Conservation (phyloP, 1,140 invertebrate genomes). For the Uloborus diversus region DNA sequence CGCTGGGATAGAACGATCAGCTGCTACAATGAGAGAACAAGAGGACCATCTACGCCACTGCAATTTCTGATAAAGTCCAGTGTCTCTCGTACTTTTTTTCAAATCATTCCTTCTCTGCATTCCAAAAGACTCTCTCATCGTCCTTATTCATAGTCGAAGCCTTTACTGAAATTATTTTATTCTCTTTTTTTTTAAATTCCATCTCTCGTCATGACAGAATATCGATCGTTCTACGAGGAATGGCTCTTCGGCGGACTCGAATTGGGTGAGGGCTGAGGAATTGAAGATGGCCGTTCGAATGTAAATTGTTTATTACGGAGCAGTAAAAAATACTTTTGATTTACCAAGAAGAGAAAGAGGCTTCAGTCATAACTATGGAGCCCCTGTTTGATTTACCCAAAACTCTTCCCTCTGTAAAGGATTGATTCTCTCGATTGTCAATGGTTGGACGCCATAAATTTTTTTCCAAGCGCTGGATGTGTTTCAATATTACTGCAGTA, state of each 20-base stretch:
- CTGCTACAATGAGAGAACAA: too few relatives aligned
- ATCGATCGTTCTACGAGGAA: not conserved
- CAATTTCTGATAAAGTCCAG: not conserved
- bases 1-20: not conserved
- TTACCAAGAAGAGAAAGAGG: too few relatives aligned
- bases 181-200: not conserved
- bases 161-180: too few relatives aligned
- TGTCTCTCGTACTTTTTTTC: not conserved
- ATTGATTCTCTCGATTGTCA: too few relatives aligned
- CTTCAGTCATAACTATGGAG: too few relatives aligned
- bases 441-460: too few relatives aligned
- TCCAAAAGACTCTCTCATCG: not conserved
- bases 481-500: too few relatives aligned
- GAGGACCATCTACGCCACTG: not conserved
- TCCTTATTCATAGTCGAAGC: not conserved
- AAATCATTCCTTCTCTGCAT: not conserved
- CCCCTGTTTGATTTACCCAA: too few relatives aligned
- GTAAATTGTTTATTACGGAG: too few relatives aligned
- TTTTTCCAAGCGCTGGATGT: too few relatives aligned
- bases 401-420: too few relatives aligned
- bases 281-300: not conserved
- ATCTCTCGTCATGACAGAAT: not conserved
- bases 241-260: not conserved
- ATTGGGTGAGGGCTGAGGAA: not conserved
- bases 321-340: too few relatives aligned